A percentile compares a stretch with the other conserved stretches of the same genome.
phyloP scores from a whole-genome alignment of 2,888 invertebrate genomes.

The Chouioia cunea region DNA sequence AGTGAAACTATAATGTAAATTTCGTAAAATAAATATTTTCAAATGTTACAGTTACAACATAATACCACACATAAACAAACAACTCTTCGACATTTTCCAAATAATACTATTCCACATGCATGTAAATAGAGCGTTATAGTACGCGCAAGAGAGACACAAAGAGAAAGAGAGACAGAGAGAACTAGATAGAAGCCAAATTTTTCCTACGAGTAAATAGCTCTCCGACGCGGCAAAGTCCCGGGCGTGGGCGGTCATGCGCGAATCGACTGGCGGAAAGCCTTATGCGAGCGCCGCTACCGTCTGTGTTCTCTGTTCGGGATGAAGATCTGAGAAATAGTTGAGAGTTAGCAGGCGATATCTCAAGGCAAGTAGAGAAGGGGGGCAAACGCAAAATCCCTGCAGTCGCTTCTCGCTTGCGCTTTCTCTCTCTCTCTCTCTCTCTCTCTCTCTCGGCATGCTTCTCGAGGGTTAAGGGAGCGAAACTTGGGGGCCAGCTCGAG shows the following conservation, averaged over 20 bases:
- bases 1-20: too few relatives aligned
- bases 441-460: too few relatives aligned
- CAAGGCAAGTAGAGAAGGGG: constrained; percentile 27
- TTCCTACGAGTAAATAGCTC: constrained; percentile 36
- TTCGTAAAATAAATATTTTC: too few relatives aligned
- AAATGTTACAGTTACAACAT: too few relatives aligned
- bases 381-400: constrained; percentile 2
- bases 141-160: not conserved
- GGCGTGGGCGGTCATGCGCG: constrained; percentile 52
- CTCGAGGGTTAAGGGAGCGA: not conserved
- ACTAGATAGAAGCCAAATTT: not conserved
- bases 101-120: too few relatives aligned
- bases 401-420: not conserved
- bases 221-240: constrained; percentile 20
- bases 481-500: constrained; percentile 20
- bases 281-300: constrained; percentile 47
- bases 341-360: constrained; percentile 56
- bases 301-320: constrained; percentile 45
- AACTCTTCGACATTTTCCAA: too few relatives aligned
- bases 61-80: too few relatives aligned
- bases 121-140: not conserved
- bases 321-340: constrained; percentile 66
- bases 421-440: too few relatives aligned
- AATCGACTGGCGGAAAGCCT: constrained; percentile 55
- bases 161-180: not conserved